Evolutionary conservation across 2,797 vertebrate genomes (phyloP).

Genomic region (Chelon labrosus): DNA sequence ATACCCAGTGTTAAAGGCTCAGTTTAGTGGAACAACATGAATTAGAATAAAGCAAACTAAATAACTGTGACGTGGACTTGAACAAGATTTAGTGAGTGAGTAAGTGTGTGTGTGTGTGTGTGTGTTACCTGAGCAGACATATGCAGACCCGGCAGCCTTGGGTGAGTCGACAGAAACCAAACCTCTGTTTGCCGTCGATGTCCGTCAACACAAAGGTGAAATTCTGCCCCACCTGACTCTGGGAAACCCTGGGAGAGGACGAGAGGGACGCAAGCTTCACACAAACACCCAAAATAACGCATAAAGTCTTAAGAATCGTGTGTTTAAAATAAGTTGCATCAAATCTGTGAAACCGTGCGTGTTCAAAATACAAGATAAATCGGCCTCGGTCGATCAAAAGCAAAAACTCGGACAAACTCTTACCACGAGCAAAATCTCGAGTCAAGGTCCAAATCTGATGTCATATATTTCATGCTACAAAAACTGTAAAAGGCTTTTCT

Average conservation of each 20-base stretch:
- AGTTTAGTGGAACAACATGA: constrained; percentile 6
- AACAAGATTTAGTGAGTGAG: too few species aligned
- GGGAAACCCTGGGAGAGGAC: constrained; percentile 86
- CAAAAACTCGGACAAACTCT: constrained; percentile 21
- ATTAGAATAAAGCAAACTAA: neutral
- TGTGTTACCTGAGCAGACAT: constrained; percentile 93
- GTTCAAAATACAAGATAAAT: neutral
- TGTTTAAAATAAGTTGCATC: neutral
- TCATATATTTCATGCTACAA: constrained; percentile 42
- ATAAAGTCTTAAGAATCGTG: constrained; percentile 1
- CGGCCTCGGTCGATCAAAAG: neutral
- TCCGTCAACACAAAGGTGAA: constrained; percentile 98
- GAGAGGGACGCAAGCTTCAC: constrained; percentile 19
- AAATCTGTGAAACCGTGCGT: constrained; percentile 4
- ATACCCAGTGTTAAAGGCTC: constrained; percentile 1
- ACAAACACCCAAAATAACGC: constrained; percentile 1
- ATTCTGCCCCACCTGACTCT: constrained; percentile 96
- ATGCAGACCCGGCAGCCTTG: constrained; percentile 94
- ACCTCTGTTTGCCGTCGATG: constrained; percentile 96
- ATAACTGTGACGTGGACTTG: neutral
- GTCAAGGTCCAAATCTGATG: constrained; percentile 42
- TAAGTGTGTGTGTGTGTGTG: neutral
- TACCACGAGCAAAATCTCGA: constrained; percentile 23
- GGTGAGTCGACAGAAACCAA: constrained; percentile 97
- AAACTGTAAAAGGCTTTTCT: constrained; percentile 43